Evolutionary conservation across 1,140 invertebrate species (phyloP).

Genomic region (Polypedilum vanderplanki): DNA sequence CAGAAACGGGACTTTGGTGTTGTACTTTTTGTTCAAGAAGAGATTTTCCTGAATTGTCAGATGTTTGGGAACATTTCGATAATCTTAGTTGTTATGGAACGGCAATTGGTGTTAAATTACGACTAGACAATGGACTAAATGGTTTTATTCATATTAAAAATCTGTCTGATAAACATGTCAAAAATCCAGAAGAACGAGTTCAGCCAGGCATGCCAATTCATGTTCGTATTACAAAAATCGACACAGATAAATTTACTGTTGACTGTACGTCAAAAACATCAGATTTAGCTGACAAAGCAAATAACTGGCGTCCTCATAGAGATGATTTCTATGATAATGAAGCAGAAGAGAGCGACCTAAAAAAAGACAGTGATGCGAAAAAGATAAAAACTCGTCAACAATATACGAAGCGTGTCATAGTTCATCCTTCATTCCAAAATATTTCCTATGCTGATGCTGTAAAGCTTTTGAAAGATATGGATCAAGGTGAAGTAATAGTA

Average conservation of each 20-base stretch:
- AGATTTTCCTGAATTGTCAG: slow-evolving; percentile 89
- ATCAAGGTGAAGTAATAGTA: slow-evolving; percentile 94
- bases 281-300: slow-evolving; percentile 84
- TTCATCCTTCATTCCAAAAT: slow-evolving; percentile 96
- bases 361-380: slow-evolving; percentile 72
- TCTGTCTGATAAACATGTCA: slow-evolving; percentile 88
- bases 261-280: slow-evolving; percentile 91
- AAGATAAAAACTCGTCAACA: slow-evolving; percentile 71
- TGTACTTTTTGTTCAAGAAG: slow-evolving; percentile 96
- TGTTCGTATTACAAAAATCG: slow-evolving; percentile 91
- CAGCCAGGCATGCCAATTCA: slow-evolving; percentile 80
- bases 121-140: slow-evolving; percentile 87
- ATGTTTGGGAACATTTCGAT: slow-evolving; percentile 98
- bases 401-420: slow-evolving; percentile 92
- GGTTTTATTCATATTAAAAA: slow-evolving; percentile 95
- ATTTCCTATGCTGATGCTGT: slow-evolving; percentile 90
- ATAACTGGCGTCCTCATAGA: slow-evolving; percentile 81
- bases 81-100: slow-evolving; percentile 91
- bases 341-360: slow-evolving; percentile 69
- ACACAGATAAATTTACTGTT: slow-evolving; percentile 88
- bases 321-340: slow-evolving; percentile 92
- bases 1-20: slow-evolving; percentile 91
- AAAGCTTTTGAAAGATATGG: slow-evolving; percentile 82
- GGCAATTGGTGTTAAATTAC: slow-evolving; percentile 81
- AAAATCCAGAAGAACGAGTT: slow-evolving; percentile 88